These are phyloP conservation scores for Nothocercus julius DNA, from an alignment of 2,113 vertebrate species.

Conservation along the genomic window DNA sequence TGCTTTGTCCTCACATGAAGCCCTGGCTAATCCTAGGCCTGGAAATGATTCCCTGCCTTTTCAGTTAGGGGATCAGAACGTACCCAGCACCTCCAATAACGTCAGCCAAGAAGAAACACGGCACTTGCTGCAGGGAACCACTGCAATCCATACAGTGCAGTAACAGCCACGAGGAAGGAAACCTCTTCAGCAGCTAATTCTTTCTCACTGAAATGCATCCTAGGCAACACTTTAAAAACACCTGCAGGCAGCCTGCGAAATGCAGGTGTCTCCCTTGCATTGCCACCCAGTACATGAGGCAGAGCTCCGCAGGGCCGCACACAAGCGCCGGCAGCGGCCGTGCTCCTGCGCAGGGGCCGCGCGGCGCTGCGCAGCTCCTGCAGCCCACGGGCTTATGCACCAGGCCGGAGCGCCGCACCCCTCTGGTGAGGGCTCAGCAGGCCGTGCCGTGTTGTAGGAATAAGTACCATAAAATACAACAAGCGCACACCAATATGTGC, in stretches of 20 bases:
- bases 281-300: neutral
- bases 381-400: neutral
- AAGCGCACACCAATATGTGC: fast-evolving
- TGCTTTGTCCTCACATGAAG: neutral
- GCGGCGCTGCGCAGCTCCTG: fast-evolving
- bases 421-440: fast-evolving
- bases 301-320: fast-evolving
- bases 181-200: neutral
- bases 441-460: fast-evolving
- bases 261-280: fast-evolving
- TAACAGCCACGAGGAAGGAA: neutral
- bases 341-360: fast-evolving
- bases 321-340: fast-evolving
- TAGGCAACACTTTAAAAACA: neutral
- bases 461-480: fast-evolving
- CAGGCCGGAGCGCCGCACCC: neutral
- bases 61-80: neutral
- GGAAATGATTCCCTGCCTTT: fast-evolving
- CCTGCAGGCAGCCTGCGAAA: neutral
- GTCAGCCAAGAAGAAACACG: too few species aligned
- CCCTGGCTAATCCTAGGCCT: neutral
- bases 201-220: fast-evolving
- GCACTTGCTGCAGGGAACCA: neutral
- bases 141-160: fast-evolving
- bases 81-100: neutral